Evolutionary conservation across 1,140 invertebrate genomes (phyloP).

Genomic region (Psilanteris sp.): DNA sequence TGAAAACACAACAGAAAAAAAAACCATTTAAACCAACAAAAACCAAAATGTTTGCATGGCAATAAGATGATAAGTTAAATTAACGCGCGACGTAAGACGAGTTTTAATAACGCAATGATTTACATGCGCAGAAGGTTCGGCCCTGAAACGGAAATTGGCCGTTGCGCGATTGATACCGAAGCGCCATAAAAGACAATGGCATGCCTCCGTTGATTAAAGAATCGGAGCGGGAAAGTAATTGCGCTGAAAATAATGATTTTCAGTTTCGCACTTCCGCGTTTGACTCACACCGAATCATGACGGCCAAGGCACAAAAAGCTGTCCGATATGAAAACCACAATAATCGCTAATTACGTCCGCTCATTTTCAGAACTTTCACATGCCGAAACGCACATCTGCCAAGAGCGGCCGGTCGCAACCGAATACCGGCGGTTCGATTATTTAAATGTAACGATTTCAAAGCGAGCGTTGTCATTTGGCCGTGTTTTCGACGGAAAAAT

Average conservation of each 20-base stretch:
- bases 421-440: conserved; percentile 18
- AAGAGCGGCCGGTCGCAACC: not conserved
- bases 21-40: too few species aligned
- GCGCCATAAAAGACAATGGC: conserved; percentile 29
- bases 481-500: not conserved
- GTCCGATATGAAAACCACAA: conserved; percentile 60
- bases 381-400: conserved; percentile 51
- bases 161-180: conserved; percentile 36
- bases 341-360: conserved; percentile 55
- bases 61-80: too few species aligned
- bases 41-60: too few species aligned
- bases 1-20: too few species aligned
- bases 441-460: conserved; percentile 19
- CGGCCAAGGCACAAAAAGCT: conserved; percentile 48
- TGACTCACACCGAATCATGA: conserved; percentile 47
- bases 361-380: conserved; percentile 57
- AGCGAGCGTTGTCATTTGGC: not conserved
- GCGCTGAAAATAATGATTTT: conserved; percentile 38
- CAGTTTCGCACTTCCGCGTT: conserved; percentile 47
- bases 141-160: too few species aligned
- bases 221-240: conserved; percentile 28
- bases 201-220: conserved; percentile 19
- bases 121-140: too few species aligned
- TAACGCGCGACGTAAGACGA: too few species aligned
- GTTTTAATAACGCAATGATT: too few species aligned